Conservation (phyloP, 2,113 vertebrate species). For the Chauna torquata region DNA sequence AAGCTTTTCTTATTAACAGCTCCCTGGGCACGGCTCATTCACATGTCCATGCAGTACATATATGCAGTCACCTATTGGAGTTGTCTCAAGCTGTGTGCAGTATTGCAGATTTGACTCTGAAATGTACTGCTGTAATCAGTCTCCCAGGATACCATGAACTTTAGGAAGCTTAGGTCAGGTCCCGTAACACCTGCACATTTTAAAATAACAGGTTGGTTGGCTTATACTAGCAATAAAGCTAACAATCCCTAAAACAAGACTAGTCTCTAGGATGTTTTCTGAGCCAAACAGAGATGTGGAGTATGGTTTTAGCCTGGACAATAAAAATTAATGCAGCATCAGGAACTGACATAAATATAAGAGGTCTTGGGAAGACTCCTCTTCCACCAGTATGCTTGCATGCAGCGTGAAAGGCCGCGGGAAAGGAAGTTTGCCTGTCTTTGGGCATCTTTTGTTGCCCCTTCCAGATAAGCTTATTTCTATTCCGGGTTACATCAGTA, state of each 20-base stretch:
- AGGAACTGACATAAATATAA: background rate
- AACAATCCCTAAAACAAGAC: background rate
- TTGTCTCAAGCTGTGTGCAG: background rate
- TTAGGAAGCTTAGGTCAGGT: background rate
- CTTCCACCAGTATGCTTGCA: background rate
- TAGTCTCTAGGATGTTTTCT: background rate
- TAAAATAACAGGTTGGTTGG: background rate
- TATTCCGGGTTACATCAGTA: background rate
- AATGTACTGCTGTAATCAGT: background rate
- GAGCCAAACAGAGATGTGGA: background rate
- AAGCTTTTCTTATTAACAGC: background rate
- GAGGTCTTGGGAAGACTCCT: background rate
- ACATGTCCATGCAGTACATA: fast-evolving
- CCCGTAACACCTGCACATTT: background rate
- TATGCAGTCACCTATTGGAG: background rate
- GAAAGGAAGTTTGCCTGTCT: background rate
- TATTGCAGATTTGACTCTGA: background rate
- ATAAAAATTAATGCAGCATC: background rate
- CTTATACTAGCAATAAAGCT: background rate
- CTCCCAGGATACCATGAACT: background rate
- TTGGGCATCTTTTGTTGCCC: no score
- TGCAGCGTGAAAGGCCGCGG: background rate
- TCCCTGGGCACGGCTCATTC: fast-evolving
- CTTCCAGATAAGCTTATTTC: background rate
- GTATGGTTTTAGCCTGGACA: background rate